Evolutionary conservation across 2,113 vertebrate genomes (phyloP), one percentile per base, ranked within the genome.

Genomic region (Hippocampus abdominalis): DNA sequence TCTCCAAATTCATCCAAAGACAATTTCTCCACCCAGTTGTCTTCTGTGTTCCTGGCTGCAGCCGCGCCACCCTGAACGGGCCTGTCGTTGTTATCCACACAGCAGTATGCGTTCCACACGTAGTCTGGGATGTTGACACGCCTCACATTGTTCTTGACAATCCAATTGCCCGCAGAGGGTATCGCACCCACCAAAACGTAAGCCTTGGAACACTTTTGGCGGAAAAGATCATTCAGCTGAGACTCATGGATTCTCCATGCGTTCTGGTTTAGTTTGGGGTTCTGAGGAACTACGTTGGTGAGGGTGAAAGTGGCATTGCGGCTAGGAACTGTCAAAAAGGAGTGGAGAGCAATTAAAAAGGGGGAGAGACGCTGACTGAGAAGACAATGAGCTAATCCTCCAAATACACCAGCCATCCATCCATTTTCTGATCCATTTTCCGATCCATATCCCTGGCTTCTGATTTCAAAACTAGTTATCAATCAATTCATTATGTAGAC

Each of bases 41-140:
- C 61, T 13, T 88, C 88, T 0, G 89, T 91, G 86, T 92, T 93
- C 40, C 78, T 85, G 0, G 90, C 90, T 7, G 76, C 68, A 8
- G 81, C 91, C 0, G 79, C 91, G 0, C 89, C 89, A 1, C 87
- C 89, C 62, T 77, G 68, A 9, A 90, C 6, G 36, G 90, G 88
- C 16, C 18, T 56, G 13, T 64, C 86, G 0, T 92, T 90, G 79
- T 78, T 74, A 79, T 92, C 82, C 53, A 90, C 73, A 18, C 91
- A 93, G 86, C 91, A 93, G 86, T 87, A 90, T 13, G 90, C 91
- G 0, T 90, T 92, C 91, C 92, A 93, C 3, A 93, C 10, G 73
- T 89, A 90, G 53, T 92, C 86, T 2, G 91, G 90, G 72, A 93
- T 89, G 73, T 91, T 93, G 71, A 93, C 90, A 0, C 91, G 82